These are phyloP conservation scores for Nowickia ferox DNA, from an alignment of 2,888 invertebrate species.

Conservation along the genomic window DNA sequence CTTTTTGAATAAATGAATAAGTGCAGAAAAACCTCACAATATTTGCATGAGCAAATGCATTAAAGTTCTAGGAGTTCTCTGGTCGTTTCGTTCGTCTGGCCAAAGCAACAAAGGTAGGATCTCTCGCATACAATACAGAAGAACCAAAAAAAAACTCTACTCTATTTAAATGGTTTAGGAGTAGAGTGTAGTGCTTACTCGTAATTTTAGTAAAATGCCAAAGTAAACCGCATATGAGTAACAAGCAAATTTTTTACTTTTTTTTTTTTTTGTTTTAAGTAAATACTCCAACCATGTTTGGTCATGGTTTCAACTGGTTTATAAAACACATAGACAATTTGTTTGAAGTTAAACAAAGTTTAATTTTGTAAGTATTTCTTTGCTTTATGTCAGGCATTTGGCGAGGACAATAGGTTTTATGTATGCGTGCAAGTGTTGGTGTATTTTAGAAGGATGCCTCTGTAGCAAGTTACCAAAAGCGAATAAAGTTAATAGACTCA, in stretches of 20 bases:
- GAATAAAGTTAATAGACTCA: background rate
- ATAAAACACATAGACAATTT: slow-evolving; percentile 48
- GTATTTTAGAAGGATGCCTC: background rate
- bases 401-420: slow-evolving; percentile 2
- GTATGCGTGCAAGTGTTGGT: background rate
- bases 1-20: slow-evolving; percentile 52
- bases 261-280: slow-evolving; percentile 36
- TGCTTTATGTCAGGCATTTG: background rate
- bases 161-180: slow-evolving; percentile 60
- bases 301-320: slow-evolving; percentile 56
- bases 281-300: slow-evolving; percentile 64
- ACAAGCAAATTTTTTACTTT: slow-evolving; percentile 15
- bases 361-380: slow-evolving; percentile 26
- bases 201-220: slow-evolving; percentile 65
- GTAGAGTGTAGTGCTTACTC: slow-evolving; percentile 47
- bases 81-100: slow-evolving; percentile 7
- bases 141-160: slow-evolving; percentile 27
- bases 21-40: slow-evolving; percentile 38
- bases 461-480: background rate
- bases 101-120: slow-evolving; percentile 31
- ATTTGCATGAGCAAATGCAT: slow-evolving; percentile 17
- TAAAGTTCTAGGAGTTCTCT: slow-evolving; percentile 13
- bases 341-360: slow-evolving; percentile 63
- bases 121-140: background rate
- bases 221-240: slow-evolving; percentile 65